phyloP scores from a whole-genome alignment of 2,113 vertebrate genomes.

The Microcebus ravelobensis region DNA sequence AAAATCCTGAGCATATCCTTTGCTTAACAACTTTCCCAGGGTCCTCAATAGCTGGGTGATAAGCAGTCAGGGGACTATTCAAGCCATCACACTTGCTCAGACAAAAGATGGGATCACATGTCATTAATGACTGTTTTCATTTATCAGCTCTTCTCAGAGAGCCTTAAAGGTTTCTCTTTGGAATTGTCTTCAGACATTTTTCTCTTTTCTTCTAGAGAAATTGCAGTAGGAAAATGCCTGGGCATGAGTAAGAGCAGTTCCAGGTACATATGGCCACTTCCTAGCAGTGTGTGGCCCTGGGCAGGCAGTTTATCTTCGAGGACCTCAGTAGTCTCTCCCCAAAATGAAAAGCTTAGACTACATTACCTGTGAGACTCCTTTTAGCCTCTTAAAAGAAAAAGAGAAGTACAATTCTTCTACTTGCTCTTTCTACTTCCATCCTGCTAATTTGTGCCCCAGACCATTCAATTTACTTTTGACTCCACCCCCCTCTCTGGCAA shows the following conservation, averaged over 20 bases:
- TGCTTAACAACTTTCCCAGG: background rate
- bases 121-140: background rate
- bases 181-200: background rate
- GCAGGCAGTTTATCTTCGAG: background rate
- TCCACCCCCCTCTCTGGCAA: no score
- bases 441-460: background rate
- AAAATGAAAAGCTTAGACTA: background rate
- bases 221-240: background rate
- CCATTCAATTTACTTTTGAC: accelerated
- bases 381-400: background rate
- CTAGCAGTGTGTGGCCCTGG: background rate
- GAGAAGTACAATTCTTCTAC: background rate
- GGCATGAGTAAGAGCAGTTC: background rate
- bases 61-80: accelerated
- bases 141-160: background rate
- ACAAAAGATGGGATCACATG: background rate
- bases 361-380: background rate
- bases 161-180: background rate
- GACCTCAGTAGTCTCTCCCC: background rate
- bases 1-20: background rate
- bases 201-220: background rate
- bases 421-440: background rate
- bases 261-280: background rate
- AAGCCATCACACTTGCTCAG: background rate
- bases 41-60: background rate